Evolutionary conservation across 2,888 invertebrate species (phyloP).

Genomic region (Drosophila percnosoma): DNA sequence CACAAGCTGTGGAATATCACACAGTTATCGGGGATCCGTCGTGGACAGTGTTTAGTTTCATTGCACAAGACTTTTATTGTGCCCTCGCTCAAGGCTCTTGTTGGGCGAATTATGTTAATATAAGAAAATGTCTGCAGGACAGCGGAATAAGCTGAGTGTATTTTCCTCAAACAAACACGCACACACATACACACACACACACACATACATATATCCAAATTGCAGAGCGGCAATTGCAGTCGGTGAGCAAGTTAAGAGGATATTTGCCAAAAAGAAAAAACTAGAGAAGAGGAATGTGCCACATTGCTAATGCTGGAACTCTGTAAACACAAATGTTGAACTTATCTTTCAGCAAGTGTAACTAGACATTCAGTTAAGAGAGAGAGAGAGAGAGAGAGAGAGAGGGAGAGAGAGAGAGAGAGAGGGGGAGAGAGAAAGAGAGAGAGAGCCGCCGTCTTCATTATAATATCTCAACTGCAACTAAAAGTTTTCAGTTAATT

Average conservation of each 20-base stretch:
- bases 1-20: conserved; percentile 75
- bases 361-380: background rate
- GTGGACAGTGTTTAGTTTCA: conserved; percentile 58
- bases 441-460: background rate
- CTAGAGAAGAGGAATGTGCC: conserved; percentile 7
- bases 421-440: background rate
- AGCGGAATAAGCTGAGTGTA: conserved; percentile 7
- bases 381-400: background rate
- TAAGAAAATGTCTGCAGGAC: conserved; percentile 38
- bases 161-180: background rate
- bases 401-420: background rate
- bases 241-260: conserved; percentile 36
- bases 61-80: conserved; percentile 68
- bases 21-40: conserved; percentile 60
- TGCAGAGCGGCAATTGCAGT: conserved; percentile 54
- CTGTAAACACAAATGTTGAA: conserved; percentile 1
- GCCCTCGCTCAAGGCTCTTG: conserved; percentile 59
- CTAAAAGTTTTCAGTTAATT: conserved; percentile 6
- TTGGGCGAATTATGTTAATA: conserved; percentile 54
- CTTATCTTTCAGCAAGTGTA: background rate
- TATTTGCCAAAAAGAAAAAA: conserved; percentile 17
- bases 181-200: background rate
- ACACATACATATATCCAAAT: conserved; percentile 14
- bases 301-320: background rate
- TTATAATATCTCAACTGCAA: conserved; percentile 4